A percentile compares a stretch with the other conserved stretches of the same genome.
phyloP scores from a whole-genome alignment of 2,113 vertebrate species.

The Rhinolophus sinicus region DNA sequence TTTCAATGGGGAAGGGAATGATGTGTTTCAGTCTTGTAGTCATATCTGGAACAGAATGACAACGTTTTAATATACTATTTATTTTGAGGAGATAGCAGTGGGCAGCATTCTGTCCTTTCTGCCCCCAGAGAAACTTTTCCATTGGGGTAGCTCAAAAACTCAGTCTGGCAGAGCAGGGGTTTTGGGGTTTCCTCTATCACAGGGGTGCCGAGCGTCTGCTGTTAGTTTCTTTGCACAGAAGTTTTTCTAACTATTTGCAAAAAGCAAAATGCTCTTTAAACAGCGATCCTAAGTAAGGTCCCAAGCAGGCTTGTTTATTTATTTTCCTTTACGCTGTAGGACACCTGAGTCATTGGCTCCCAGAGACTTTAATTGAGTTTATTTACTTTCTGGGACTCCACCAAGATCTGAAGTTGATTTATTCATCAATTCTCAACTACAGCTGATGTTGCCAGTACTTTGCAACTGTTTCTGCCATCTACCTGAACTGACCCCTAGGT shows the following conservation, averaged over 20 bases:
- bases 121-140: neutral
- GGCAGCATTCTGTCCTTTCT: neutral
- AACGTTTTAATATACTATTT: neutral
- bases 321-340: neutral
- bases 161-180: neutral
- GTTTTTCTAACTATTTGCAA: neutral
- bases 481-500: neutral
- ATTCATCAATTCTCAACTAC: neutral
- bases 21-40: neutral
- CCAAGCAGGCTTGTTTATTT: neutral
- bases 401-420: neutral
- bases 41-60: neutral
- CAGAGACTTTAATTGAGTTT: neutral
- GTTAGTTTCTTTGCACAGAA: neutral
- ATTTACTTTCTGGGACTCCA: neutral
- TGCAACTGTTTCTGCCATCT: neutral
- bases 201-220: neutral
- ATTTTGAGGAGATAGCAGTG: neutral
- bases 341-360: constrained; percentile 39
- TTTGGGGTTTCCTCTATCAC: neutral
- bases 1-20: neutral
- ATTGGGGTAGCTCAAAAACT: neutral
- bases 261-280: neutral
- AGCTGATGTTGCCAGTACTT: neutral
- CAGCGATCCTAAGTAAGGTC: neutral